A percentile compares a stretch with the other conserved stretches of the same genome.
These are phyloP conservation scores for Drosophila repletoides DNA, from an alignment of 1,140 invertebrate species.

Conservation along the genomic window DNA sequence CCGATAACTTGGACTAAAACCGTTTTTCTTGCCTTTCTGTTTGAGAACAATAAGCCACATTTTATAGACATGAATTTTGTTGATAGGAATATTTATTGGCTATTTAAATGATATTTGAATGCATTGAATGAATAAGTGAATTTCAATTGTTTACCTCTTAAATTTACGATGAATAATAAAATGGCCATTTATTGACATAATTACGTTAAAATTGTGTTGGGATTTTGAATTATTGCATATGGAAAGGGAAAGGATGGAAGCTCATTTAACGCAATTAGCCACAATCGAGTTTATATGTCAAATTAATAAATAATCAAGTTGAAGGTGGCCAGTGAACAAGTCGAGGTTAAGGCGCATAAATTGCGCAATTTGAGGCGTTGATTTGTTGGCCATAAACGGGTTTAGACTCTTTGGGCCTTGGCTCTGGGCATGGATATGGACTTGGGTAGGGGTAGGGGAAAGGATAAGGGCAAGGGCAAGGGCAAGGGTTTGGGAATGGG, in stretches of 20 bases:
- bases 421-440: not conserved
- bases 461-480: not conserved
- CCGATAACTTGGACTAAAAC: too few relatives aligned
- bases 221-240: constrained; percentile 36
- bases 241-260: constrained; percentile 38
- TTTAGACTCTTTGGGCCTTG: constrained; percentile 21
- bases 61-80: too few relatives aligned
- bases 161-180: constrained; percentile 12
- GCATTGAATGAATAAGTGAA: not conserved
- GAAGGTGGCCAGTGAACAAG: constrained; percentile 51
- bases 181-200: constrained; percentile 35
- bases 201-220: constrained; percentile 40
- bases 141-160: too few relatives aligned
- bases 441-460: not conserved
- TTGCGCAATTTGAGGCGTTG: constrained; percentile 72
- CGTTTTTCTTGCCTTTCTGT: too few relatives aligned
- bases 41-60: too few relatives aligned
- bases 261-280: constrained; percentile 80
- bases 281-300: constrained; percentile 80
- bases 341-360: constrained; percentile 64
- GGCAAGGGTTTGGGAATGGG: not conserved
- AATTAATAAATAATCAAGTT: constrained; percentile 77
- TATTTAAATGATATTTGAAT: not conserved
- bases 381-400: constrained; percentile 57
- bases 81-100: too few relatives aligned